Conservation (phyloP, 2,888 invertebrate genomes). For the Diplazon laetatorius region DNA sequence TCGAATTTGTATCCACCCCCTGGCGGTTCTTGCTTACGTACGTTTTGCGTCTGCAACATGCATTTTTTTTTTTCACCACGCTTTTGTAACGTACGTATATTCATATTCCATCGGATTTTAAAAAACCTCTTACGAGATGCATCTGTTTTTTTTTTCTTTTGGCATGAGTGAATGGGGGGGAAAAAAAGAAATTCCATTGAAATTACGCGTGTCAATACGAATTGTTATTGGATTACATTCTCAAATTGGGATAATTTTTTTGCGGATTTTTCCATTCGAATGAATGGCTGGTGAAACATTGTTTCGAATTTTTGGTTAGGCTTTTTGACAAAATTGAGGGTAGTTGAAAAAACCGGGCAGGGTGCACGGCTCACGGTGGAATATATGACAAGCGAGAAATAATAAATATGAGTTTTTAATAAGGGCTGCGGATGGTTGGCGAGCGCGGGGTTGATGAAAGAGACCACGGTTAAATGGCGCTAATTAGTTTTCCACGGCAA, state of each 20-base stretch:
- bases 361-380: no score
- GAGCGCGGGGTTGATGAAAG: constrained; percentile 44
- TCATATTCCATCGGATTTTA: background rate
- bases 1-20: constrained; percentile 64
- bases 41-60: constrained; percentile 7
- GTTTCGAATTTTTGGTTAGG: constrained; percentile 13
- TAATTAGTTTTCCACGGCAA: constrained; percentile 63
- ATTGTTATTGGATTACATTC: no score
- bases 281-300: background rate
- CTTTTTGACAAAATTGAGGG: constrained; percentile 7
- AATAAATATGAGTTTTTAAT: constrained; percentile 46
- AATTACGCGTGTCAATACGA: no score
- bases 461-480: constrained; percentile 63
- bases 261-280: no score
- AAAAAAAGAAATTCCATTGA: no score
- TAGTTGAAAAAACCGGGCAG: background rate
- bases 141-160: no score
- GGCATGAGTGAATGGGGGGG: no score
- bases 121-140: background rate
- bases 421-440: constrained; percentile 19
- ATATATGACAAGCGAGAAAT: constrained; percentile 41
- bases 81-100: background rate
- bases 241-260: no score
- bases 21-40: constrained; percentile 16
- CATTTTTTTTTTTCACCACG: background rate